Base-by-base conservation (phyloP, 2,888 invertebrate species). In the Callinectes sapidus region DNA sequence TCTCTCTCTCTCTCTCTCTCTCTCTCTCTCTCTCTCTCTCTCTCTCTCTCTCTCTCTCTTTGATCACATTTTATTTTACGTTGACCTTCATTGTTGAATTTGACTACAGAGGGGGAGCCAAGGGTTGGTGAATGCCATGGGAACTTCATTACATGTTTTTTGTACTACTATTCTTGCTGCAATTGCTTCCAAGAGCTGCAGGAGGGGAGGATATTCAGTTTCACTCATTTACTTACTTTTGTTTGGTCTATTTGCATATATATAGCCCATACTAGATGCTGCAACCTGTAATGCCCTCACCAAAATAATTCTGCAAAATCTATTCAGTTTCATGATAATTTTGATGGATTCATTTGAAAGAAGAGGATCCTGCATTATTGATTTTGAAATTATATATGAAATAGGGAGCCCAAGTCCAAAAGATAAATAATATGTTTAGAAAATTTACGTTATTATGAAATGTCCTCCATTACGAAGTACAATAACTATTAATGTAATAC, bases 21-120 rank as follows among this genome's bases (percentile, higher is more conserved):
- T 48, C 48, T 87, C 87, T 87, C 54, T 87, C 54, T 48, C 54
- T 42, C 54, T 87, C 87, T 48, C 54, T 87, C 87, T 87, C 54
- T 87, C 87, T 87, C 54, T 87, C 87, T 48, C 54, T 87, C 87
- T 48, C 54, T 87, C 87, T 87, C n/a, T 48, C 54, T 61, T 61
- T 18, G 14, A 18, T 61, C 61, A 61, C 18, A 2, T 18, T 2
- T 61, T 71, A 71, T 23, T 10, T 16, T 5, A 0, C 71, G n/a
- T 23, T 71, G 28, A 71, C 71, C 71, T 71, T 71, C 71, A 23
- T 71, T 8, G 8, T 71, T 71, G 5, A 28, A n/a, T 28, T 23
- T 71, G n/a, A n/a, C 23, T 6, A 10, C 23, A 23, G 71, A 71
- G 71, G n/a, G 71, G 10, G 28, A 23, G 8, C 5, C 2, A 3